These are phyloP conservation scores for Eidolon dupreanum DNA, from an alignment of 2,797 vertebrate species.

Conservation along the genomic window DNA sequence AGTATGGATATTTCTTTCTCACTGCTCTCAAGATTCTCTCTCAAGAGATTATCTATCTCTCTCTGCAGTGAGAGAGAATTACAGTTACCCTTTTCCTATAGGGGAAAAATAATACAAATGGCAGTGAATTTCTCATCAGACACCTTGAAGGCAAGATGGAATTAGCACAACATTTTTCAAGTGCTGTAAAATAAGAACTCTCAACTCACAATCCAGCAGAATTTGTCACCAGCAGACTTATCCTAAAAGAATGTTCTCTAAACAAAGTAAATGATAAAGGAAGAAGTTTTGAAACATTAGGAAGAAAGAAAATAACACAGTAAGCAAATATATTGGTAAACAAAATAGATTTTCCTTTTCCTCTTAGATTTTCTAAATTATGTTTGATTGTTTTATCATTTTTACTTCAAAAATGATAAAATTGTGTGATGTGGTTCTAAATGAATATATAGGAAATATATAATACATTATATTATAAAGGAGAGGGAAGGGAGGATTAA, in stretches of 20 bases:
- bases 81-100: not conserved
- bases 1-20: not conserved
- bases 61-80: not conserved
- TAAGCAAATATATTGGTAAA: not conserved
- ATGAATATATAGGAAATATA: not conserved
- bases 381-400: not conserved
- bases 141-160: not conserved
- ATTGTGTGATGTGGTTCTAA: not conserved
- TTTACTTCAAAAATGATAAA: not conserved
- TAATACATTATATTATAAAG: not conserved
- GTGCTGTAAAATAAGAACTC: not conserved
- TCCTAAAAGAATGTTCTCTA: not conserved
- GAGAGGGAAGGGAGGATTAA: not conserved
- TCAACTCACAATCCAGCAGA: not conserved
- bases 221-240: not conserved
- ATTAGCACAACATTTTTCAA: not conserved
- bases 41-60: not conserved
- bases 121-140: not conserved
- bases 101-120: not conserved
- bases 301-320: not conserved
- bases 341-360: not conserved
- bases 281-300: not conserved
- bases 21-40: not conserved
- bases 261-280: not conserved
- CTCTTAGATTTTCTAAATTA: not conserved